phyloP scores from a whole-genome alignment of 2,888 invertebrate species.

The Helicoverpa assulta region DNA sequence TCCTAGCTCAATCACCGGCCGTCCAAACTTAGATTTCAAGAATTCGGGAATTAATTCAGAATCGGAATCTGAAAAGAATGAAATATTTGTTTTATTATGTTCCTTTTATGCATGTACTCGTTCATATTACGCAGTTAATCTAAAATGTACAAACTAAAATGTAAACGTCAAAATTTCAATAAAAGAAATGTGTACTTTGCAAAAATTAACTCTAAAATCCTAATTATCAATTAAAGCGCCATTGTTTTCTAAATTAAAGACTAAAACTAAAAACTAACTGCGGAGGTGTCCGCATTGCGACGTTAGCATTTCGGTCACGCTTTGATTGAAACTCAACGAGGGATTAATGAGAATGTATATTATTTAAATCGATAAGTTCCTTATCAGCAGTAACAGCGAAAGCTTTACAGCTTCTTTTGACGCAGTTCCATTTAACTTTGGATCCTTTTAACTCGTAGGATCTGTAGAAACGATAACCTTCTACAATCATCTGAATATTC shows the following conservation, averaged over 20 bases:
- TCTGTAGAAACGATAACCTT: constrained; percentile 70
- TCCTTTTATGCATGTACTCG: too few relatives aligned
- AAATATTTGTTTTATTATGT: too few relatives aligned
- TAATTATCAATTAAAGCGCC: too few relatives aligned
- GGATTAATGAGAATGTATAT: constrained; percentile 67
- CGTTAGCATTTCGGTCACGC: too few relatives aligned
- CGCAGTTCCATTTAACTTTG: constrained; percentile 70
- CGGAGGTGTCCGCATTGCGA: too few relatives aligned
- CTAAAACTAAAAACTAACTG: too few relatives aligned
- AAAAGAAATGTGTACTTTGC: too few relatives aligned
- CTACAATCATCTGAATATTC: constrained; percentile 70
- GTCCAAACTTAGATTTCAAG: constrained; percentile 69
- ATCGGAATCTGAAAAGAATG: constrained; percentile 30
- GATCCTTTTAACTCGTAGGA: constrained; percentile 71
- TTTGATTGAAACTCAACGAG: background rate
- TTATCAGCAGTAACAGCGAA: constrained; percentile 68
- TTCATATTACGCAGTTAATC: too few relatives aligned
- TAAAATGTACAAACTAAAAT: too few relatives aligned
- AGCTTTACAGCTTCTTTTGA: constrained; percentile 72
- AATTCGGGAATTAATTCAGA: constrained; percentile 62
- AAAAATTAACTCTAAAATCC: too few relatives aligned
- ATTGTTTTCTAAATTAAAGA: too few relatives aligned
- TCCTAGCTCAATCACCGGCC: constrained; percentile 74
- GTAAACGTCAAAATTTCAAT: too few relatives aligned
- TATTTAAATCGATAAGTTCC: constrained; percentile 65